Evolutionary conservation across 2,888 invertebrate genomes (phyloP), one percentile per base, ranked within the genome.

Genomic region (Maniola hyperantus): DNA sequence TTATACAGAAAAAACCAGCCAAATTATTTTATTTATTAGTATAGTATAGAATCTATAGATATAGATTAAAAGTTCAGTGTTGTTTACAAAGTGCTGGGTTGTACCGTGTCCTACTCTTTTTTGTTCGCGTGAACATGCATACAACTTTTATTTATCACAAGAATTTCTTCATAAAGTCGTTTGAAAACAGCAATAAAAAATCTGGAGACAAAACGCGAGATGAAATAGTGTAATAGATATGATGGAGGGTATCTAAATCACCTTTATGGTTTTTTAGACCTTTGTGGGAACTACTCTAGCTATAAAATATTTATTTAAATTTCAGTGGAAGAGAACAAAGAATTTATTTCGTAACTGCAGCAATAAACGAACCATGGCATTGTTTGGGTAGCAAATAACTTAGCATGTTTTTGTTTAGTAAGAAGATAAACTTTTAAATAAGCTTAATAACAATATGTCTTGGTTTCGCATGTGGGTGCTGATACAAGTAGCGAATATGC

Each of bases 251-350:
- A 15, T 26, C 42, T 62, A 53, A 62, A 62, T 62, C 62, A 62
- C 53, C 53, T 62, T 62, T 53, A 62, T 62, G n/a, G 62, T 62
- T 62, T 62, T 53, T 39, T 15, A 53, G 53, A 53, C 62, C 53
- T 62, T 62, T 62, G 62, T 62, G 53, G 53, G 39, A 62, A 53
- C 42, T 60, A 50, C 18, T 62, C 13, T 20, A 51, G 51, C 18
- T 10, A 42, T 53, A 62, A 62, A 53, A 62, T 53, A 51, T 62
- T 60, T 60, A 60, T 59, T 60, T 18, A 13, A 39, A 42, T 39
- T 42, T n/a, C 62, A n/a, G 26, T 42, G 51, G 36, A 36, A 61
- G 42, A 39, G 39, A 62, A 62, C 57, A 57, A 57, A 57, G 57
- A 20, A 15, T 15, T 57, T 20, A 7, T 57, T 34, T 54, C 34